Base-by-base conservation (phyloP, 2,113 vertebrate genomes). In the Eclectus roratus region DNA sequence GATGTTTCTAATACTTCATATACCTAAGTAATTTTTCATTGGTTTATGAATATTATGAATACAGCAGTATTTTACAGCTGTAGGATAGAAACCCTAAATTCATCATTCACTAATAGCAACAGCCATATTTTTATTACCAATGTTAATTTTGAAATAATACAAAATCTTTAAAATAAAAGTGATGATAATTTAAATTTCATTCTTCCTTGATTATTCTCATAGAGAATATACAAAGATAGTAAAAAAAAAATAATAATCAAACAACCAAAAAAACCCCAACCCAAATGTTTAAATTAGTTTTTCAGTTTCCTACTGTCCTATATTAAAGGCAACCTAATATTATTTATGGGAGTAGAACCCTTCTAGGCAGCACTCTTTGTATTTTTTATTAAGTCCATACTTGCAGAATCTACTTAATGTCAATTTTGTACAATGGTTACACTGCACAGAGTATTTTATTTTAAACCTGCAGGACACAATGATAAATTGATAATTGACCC, bases 401-500 rank as follows among this genome's bases (percentile, higher is more conserved):
- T 98, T 97, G 87, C 96, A 98, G 97, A 98, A 98, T 98, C 98
- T 98, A 98, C 95, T 98, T 98, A 98, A 97, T 97, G 98, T 98
- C 98, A 98, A 97, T 98, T 98, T 97, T 95, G 86, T 96, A 96
- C 97, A 97, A 97, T 97, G 96, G 96, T 97, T 98, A 97, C 96
- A 96, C 95, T 98, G 93, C 95, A 96, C 96, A 96, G 97, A 96
- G 88, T 97, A 97, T 97, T 98, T 98, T 97, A 97, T 98, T 98
- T 97, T 97, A 98, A 97, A 98, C 97, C 97, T 98, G 91, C 94
- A 97, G 96, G 98, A 97, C 98, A 98, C 95, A 97, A 98, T 98
- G 98, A 99, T 98, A 98, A 98, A 99, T 99, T 98, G 98, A 98
- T 98, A 98, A 98, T 98, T 98, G 98, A 98, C 98, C 98, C 82